Percentiles rank a stretch among this genome's conserved stretches.
phyloP scores from a whole-genome alignment of 2,888 invertebrate genomes.

The Diarsia rubi region DNA sequence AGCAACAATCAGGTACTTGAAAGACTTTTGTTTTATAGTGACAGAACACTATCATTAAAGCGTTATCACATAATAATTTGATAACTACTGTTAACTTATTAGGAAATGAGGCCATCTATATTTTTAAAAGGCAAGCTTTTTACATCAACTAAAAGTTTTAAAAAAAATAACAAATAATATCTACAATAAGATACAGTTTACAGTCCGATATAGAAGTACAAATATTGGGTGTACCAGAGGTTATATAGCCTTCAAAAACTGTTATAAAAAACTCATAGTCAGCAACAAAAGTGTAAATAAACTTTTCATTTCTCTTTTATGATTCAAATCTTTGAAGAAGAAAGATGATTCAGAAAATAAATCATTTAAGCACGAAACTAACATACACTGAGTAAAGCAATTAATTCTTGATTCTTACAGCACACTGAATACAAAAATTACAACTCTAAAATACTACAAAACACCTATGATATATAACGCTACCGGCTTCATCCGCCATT shows the following conservation, averaged over 20 bases:
- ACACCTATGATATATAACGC: constrained; percentile 4
- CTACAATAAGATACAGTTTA: background rate
- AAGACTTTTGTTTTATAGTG: background rate
- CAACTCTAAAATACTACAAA: background rate
- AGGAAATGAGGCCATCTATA: background rate
- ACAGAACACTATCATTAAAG: too few relatives aligned
- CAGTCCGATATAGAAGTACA: constrained; percentile 21
- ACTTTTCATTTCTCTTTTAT: background rate
- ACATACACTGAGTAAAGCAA: background rate
- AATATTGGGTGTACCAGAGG: background rate
- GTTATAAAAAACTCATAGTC: background rate
- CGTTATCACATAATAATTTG: background rate
- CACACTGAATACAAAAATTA: background rate
- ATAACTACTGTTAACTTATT: background rate
- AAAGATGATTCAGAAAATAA: too few relatives aligned
- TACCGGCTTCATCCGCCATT: background rate
- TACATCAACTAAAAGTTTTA: background rate
- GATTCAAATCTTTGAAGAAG: too few relatives aligned
- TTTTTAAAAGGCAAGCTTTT: background rate
- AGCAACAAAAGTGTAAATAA: background rate
- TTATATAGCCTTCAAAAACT: background rate
- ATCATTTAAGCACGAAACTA: background rate
- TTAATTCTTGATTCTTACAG: background rate
- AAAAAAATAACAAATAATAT: constrained; percentile 3
- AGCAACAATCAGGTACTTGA: too few relatives aligned